Base-by-base conservation (phyloP, 2,797 vertebrate species). In the Protonibea diacanthus region DNA sequence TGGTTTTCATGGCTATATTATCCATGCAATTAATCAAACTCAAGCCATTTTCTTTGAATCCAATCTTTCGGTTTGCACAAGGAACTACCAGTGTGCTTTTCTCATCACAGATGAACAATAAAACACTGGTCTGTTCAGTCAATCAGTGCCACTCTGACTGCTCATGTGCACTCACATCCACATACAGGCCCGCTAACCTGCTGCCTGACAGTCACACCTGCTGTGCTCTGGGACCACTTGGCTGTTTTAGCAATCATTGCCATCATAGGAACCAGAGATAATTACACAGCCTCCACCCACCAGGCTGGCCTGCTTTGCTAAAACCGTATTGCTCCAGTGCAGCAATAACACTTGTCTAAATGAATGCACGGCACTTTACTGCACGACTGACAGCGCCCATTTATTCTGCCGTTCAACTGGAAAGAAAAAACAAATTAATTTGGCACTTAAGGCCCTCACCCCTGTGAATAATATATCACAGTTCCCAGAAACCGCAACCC, bases 371-470 rank as follows among this genome's bases (percentile, higher is more conserved):
- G 92, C 94, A 94, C 95, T 97, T 97, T 96, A 96, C 95, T 93
- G 95, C 96, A 95, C 95, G 90, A 94, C 96, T 96, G 94, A 90
- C 93, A 94, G 95, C 88, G 80, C 93, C 95, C 95, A 96, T 97
- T 97, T 96, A 96, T 95, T 95, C 95, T 93, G 86, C 94, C 90
- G 84, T 94, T 95, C 96, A 96, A 96, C 96, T 96, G 95, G 95
- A 97, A 96, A 95, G 93, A 96, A 96, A 94, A 95, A 95, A 95
- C 91, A 86, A 92, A 97, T 97, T 96, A 94, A 96, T 97, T 96
- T 96, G 93, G 93, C 95, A 95, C 95, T 97, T 97, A 96, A 91
- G 78, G 69, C 78, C 84, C 78, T 81, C 71, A 74, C 80, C 81
- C 72, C 52, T 70, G 88, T 93, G 91, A 93, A 93, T 94, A 94